These are phyloP conservation scores for Dyspetes luteomarginatus DNA, from an alignment of 2,888 invertebrate genomes.

Conservation along the genomic window DNA sequence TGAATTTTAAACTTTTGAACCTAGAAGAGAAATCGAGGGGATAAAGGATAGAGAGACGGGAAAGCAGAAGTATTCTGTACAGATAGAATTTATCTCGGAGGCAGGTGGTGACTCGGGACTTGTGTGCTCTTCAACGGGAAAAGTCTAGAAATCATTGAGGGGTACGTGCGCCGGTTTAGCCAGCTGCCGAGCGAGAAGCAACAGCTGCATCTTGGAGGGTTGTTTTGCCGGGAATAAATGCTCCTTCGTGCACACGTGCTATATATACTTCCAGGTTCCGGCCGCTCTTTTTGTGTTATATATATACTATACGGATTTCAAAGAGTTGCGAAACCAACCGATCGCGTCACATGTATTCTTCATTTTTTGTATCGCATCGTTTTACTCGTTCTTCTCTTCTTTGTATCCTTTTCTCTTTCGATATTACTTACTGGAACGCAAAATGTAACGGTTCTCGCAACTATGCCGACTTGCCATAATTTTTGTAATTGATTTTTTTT, in stretches of 20 bases:
- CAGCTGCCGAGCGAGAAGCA: slow-evolving; percentile 75
- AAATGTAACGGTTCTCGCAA: no score
- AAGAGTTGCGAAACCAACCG: no score
- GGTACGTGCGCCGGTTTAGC: slow-evolving; percentile 66
- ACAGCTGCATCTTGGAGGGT: slow-evolving; percentile 77
- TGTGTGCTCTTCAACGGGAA: neutral
- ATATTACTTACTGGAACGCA: no score
- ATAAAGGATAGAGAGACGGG: neutral
- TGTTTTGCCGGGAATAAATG: slow-evolving; percentile 23
- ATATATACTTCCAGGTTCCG: neutral
- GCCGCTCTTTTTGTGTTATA: no score
- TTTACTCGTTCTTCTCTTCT: no score
- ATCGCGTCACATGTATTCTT: no score
- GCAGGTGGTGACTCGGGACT: slow-evolving; percentile 46
- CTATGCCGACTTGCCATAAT: no score
- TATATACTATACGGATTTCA: no score
- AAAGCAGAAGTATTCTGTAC: neutral
- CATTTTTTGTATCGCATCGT: no score
- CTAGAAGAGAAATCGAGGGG: neutral
- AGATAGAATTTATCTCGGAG: slow-evolving; percentile 5
- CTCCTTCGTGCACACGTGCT: neutral
- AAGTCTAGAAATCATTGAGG: slow-evolving; percentile 59
- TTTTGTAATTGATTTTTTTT: no score
- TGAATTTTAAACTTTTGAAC: neutral
- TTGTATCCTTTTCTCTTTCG: no score